These are phyloP conservation scores for Rhabdomys dilectus DNA, from an alignment of 2,113 vertebrate genomes.

Conservation along the genomic window DNA sequence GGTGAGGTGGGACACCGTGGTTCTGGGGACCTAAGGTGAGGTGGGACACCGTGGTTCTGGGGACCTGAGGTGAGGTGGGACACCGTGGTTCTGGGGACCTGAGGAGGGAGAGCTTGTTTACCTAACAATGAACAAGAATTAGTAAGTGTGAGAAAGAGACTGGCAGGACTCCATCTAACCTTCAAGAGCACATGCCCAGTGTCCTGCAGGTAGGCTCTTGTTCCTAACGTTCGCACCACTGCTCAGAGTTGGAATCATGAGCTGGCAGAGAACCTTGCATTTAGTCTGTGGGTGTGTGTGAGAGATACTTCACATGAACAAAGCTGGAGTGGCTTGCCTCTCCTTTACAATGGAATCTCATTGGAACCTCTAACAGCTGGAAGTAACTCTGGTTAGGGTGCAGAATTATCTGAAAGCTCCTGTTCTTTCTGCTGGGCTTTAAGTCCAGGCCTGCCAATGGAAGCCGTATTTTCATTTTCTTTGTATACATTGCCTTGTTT, in stretches of 20 bases:
- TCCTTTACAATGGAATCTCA: neutral
- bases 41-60: neutral
- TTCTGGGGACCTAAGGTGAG: neutral
- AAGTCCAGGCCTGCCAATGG: neutral
- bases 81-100: neutral
- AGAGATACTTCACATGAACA: neutral
- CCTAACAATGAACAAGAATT: neutral
- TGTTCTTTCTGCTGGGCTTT: neutral
- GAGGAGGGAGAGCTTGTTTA: neutral
- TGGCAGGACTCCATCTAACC: neutral
- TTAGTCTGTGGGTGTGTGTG: neutral
- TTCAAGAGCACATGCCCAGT: neutral
- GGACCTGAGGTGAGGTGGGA: neutral
- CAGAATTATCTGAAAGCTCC: neutral
- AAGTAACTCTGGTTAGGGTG: neutral
- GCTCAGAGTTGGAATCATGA: neutral
- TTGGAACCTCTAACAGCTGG: slow-evolving; percentile 2
- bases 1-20: no score
- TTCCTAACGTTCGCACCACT: neutral
- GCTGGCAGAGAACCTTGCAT: neutral
- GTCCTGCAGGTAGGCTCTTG: neutral
- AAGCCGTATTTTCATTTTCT: neutral
- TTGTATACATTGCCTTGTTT: neutral
- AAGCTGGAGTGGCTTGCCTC: neutral
- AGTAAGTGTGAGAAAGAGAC: neutral